Percentiles rank a stretch among this genome's conserved stretches.
Conservation (phyloP, 2,797 vertebrate genomes). For the Apodemus agrarius region DNA sequence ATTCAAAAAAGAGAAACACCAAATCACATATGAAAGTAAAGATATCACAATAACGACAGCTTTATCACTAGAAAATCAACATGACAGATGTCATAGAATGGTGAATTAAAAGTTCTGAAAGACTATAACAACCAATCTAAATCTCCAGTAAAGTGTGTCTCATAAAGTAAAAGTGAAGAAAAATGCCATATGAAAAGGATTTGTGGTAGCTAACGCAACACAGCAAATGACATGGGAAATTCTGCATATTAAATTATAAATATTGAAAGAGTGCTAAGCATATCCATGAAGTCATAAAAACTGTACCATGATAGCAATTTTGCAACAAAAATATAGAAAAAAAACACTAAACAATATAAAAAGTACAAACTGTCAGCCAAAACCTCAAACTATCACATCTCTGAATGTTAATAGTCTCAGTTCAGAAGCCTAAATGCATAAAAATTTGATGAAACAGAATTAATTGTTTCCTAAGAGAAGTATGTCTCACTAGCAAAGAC, state of each 20-base stretch:
- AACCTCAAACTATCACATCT: neutral
- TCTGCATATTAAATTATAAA: neutral
- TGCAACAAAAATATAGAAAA: neutral
- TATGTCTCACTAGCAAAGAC: neutral
- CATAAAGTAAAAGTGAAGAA: neutral
- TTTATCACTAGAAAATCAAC: neutral
- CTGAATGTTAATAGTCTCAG: neutral
- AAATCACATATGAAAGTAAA: neutral
- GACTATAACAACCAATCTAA: neutral
- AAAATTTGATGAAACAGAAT: neutral
- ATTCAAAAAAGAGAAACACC: neutral
- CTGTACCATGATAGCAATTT: neutral
- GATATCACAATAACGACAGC: neutral
- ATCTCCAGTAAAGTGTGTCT: neutral
- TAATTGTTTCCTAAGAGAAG: neutral
- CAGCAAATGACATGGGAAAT: neutral
- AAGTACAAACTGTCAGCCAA: neutral
- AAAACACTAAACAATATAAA: too few relatives aligned
- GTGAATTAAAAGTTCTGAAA: neutral
- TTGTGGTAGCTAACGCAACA: too few relatives aligned
- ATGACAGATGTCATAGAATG: neutral
- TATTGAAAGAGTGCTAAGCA: neutral
- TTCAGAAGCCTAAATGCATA: neutral
- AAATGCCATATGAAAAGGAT: neutral
- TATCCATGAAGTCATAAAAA: neutral